phyloP scores from a whole-genome alignment of 2,888 invertebrate genomes.

The Kryphioiulus occultus region DNA sequence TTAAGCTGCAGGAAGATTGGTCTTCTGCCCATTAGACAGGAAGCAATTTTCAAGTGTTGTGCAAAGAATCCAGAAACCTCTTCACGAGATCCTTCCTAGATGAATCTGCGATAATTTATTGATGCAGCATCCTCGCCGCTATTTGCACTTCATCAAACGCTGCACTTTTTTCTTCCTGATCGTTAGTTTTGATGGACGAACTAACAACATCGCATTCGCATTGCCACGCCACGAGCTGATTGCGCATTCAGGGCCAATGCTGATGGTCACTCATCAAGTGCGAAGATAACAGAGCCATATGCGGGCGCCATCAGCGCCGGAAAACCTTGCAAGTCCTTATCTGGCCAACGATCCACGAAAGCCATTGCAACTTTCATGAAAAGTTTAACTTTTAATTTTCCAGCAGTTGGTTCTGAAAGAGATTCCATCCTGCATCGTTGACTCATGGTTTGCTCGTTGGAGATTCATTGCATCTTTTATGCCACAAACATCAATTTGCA shows the following conservation, averaged over 20 bases:
- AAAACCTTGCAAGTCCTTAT: background rate
- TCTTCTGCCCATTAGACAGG: constrained; percentile 4
- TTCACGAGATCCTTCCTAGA: background rate
- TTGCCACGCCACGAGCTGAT: background rate
- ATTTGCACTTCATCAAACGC: constrained; percentile 35
- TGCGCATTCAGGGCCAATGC: background rate
- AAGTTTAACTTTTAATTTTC: too few species aligned
- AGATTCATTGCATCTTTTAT: too few species aligned
- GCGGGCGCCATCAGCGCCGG: background rate
- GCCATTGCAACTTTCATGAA: background rate
- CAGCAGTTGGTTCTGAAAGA: too few species aligned
- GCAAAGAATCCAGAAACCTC: background rate
- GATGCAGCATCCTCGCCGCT: constrained; percentile 1
- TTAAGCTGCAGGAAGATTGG: background rate
- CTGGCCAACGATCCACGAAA: background rate
- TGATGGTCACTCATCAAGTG: constrained; percentile 1
- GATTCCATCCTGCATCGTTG: too few species aligned
- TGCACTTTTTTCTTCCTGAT: background rate
- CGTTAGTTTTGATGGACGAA: constrained; percentile 10
- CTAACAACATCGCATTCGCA: background rate
- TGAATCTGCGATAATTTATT: constrained; percentile 15
- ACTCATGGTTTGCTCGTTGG: too few species aligned
- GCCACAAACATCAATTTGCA: too few species aligned
- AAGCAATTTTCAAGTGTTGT: constrained; percentile 12
- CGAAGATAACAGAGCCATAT: background rate